Conservation (phyloP, 2,113 vertebrate species). For the Thinocorus orbignyianus region DNA sequence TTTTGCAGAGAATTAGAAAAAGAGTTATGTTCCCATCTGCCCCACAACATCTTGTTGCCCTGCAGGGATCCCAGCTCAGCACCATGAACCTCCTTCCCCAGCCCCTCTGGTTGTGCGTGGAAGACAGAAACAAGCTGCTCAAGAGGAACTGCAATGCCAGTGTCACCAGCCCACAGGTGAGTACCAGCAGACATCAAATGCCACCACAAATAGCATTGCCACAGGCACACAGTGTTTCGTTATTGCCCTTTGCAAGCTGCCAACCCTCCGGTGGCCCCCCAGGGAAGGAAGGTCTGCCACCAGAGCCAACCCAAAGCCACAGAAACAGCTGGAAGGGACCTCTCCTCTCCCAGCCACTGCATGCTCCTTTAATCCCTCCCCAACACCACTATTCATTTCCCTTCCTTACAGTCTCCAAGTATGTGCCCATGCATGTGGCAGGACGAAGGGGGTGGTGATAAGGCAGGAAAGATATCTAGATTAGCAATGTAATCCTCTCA, state of each 20-base stretch:
- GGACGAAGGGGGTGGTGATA: not conserved
- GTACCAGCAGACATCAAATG: not conserved
- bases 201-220: fast-evolving
- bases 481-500: conserved; percentile 29
- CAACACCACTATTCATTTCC: not conserved
- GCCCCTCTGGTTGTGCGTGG: fast-evolving
- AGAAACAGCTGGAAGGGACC: not conserved
- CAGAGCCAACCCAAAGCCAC: not conserved
- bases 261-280: not conserved
- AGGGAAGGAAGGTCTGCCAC: not conserved
- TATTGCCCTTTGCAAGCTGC: not conserved
- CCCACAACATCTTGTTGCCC: not conserved
- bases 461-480: not conserved
- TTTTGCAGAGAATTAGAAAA: not conserved
- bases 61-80: not conserved
- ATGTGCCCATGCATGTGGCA: not conserved
- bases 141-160: not conserved
- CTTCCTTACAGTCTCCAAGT: not conserved
- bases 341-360: not conserved
- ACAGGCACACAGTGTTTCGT: fast-evolving
- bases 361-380: not conserved
- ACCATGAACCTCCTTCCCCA: not conserved
- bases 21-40: conserved; percentile 1
- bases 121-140: not conserved
- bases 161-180: not conserved